Conservation (phyloP, 64 coral and sea anemone species). For the Montipora foliosa region DNA sequence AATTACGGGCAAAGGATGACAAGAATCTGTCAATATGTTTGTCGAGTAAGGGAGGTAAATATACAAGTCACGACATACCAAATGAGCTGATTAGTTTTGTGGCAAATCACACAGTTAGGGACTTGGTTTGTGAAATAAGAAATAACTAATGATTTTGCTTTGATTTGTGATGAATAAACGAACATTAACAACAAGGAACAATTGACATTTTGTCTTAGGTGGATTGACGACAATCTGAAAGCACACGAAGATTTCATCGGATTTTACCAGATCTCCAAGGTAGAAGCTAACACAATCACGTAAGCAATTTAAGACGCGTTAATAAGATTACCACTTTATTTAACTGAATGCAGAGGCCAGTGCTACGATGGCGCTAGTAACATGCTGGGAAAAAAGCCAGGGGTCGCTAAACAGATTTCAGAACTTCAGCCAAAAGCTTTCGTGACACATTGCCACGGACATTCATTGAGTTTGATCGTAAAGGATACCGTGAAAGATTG, state of each 20-base stretch:
- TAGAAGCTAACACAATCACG: conserved; percentile 41
- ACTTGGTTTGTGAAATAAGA: conserved; percentile 50
- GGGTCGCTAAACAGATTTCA: conserved; percentile 44
- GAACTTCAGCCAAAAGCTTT: conserved; percentile 49
- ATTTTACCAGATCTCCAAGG: conserved; percentile 58
- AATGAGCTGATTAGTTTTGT: conserved; percentile 68
- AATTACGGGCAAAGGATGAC: conserved; percentile 67
- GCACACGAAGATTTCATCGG: conserved; percentile 38
- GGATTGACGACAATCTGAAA: conserved; percentile 43
- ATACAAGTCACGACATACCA: conserved; percentile 32
- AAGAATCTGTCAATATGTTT: conserved; percentile 22
- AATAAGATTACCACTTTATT: not conserved
- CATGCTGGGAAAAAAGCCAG: conserved; percentile 50
- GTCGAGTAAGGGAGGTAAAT: not conserved
- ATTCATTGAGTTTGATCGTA: conserved; percentile 39
- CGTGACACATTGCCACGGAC: conserved; percentile 70
- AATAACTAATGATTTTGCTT: not conserved
- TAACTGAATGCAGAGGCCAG: conserved; percentile 40
- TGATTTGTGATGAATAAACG: conserved; percentile 55
- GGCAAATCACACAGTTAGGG: conserved; percentile 28
- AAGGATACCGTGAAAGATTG: conserved; percentile 44
- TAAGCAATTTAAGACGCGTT: conserved; percentile 49
- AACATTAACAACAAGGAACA: conserved; percentile 73
- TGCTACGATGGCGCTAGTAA: conserved; percentile 66
- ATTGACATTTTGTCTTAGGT: conserved; percentile 60